Evolutionary conservation across 2,113 vertebrate species (phyloP), one percentile per base, ranked within the genome.

Genomic region (Shinisaurus crocodilurus): DNA sequence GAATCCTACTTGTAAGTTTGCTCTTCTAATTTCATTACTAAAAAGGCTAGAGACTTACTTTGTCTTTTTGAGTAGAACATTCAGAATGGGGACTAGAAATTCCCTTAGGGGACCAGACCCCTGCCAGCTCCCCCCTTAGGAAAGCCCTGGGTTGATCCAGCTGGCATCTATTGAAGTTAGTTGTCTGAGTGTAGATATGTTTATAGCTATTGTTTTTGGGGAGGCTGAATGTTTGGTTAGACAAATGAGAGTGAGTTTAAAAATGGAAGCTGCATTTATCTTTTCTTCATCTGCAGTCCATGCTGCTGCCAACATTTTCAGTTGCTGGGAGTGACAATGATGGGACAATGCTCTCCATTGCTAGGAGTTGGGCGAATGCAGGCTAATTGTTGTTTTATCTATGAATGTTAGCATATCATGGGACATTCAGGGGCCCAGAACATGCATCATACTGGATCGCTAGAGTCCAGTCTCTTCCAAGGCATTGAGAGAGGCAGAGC

Each of bases 381-480:
- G 60, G 15, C 0, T 10, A 77, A 79, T 77, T 88, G 67, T 54
- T 92, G 91, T 23, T 92, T 87, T 88, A 60, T 82, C 20, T 79
- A 81, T 89, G 48, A 87, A 69, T 34, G 32, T 83, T 34, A 27
- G 69, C 83, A 37, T 88, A 88, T 75, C 84, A 82, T 12, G 20
- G 60, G 69, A 88, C 37, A 85, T 57, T 57, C 34, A 45, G 70
- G 67, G 89, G 92, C 72, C 80, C n/a, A 45, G 1, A 77, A 37
- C 40, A 88, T 93, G 77, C 48, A 54, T 81, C 76, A 74, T 82
- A 65, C 75, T 79, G 43, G 82, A 77, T 43, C 45, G 13, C 5
- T 90, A 50, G 63, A 70, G 70, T 69, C 75, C 79, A 90, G 86
- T 81, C 88, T 91, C 74, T 94, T 89, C 74, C 65, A 82, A 90